A percentile compares a stretch with the other conserved stretches of the same genome.
Conservation (phyloP, 2,888 invertebrate species). For the Ornithoptera priamus region DNA sequence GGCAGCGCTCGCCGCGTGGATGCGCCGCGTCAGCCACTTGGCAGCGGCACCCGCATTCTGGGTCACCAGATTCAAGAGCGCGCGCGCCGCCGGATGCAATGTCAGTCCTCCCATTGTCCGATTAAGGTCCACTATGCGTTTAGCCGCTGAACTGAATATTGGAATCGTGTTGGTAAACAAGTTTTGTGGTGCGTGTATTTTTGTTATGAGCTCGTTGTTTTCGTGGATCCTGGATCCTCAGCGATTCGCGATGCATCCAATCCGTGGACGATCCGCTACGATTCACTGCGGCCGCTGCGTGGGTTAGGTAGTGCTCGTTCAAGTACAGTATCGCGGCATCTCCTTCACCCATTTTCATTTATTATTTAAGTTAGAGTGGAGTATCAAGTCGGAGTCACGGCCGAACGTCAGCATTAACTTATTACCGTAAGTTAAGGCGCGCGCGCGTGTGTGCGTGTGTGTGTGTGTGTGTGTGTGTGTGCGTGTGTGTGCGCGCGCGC, state of each 20-base stretch:
- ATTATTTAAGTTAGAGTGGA: too few species aligned
- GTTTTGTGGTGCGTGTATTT: conserved; percentile 23
- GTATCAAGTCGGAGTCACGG: too few species aligned
- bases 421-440: too few species aligned
- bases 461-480: too few species aligned
- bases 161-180: conserved; percentile 29
- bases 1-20: conserved; percentile 57
- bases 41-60: conserved; percentile 70
- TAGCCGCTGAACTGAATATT: conserved; percentile 18
- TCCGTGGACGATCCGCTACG: background rate
- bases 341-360: too few species aligned
- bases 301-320: too few species aligned
- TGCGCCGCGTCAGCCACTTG: conserved; percentile 77
- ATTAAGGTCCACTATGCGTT: conserved; percentile 27
- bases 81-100: conserved; percentile 25
- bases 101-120: conserved; percentile 23
- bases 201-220: conserved; percentile 1
- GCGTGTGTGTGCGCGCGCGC: too few species aligned
- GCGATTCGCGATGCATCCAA: background rate
- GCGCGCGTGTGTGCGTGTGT: too few species aligned
- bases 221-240: background rate
- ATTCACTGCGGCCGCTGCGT: too few species aligned
- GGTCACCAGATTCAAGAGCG: conserved; percentile 65
- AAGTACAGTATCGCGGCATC: too few species aligned
- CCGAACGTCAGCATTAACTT: too few species aligned